These are phyloP conservation scores for Etheostoma cragini DNA, from an alignment of 2,113 vertebrate genomes.

Conservation along the genomic window DNA sequence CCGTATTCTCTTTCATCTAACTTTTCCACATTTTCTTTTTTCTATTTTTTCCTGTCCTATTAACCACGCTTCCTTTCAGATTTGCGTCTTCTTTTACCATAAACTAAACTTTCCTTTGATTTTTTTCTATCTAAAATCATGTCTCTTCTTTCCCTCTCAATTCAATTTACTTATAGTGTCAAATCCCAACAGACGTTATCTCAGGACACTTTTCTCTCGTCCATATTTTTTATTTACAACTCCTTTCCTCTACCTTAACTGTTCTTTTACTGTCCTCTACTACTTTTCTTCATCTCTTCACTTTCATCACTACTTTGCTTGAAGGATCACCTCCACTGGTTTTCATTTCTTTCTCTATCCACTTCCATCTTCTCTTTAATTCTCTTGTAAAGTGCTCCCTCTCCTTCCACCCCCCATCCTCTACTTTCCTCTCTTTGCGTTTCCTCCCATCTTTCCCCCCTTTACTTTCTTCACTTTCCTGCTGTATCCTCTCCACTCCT, in stretches of 20 bases:
- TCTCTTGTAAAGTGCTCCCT: neutral
- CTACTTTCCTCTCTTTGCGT: neutral
- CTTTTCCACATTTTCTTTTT: neutral
- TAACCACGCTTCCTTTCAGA: neutral
- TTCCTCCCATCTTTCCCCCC: neutral
- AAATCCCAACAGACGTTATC: too few relatives aligned
- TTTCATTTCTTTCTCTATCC: neutral
- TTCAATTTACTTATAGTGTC: too few relatives aligned
- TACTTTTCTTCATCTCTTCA: neutral
- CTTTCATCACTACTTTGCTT: neutral
- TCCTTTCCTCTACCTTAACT: neutral
- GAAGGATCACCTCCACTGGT: neutral
- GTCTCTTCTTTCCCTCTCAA: neutral
- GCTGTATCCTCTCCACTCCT: neutral
- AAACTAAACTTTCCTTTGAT: neutral
- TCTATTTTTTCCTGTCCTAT: neutral
- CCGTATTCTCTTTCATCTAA: neutral
- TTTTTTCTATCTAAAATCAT: neutral
- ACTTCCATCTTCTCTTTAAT: neutral
- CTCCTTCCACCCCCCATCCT: neutral
- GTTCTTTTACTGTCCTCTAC: neutral
- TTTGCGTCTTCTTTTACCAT: neutral
- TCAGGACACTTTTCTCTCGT: neutral
- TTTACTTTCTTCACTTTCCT: neutral
- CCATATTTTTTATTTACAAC: too few relatives aligned